phyloP scores from a whole-genome alignment of 2,888 invertebrate genomes.

The Ommatoiulus sabulosus region DNA sequence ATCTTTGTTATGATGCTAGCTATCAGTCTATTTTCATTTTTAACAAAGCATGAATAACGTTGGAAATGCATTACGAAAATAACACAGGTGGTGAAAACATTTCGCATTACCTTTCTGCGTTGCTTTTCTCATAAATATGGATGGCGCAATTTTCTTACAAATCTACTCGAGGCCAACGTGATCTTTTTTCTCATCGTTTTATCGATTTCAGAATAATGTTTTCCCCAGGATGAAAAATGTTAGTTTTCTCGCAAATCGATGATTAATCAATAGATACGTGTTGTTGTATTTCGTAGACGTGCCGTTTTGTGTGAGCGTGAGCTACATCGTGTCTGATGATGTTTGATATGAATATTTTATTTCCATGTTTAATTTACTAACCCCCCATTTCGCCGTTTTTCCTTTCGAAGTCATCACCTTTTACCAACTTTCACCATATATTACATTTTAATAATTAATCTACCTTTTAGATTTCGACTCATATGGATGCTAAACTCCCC shows the following conservation, averaged over 20 bases:
- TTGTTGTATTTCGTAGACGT: background rate
- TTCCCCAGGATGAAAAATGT: background rate
- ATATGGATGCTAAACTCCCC: background rate
- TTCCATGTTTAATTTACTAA: slow-evolving; percentile 31
- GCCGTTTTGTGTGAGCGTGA: background rate
- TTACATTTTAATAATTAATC: slow-evolving; percentile 36
- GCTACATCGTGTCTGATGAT: background rate
- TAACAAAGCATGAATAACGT: background rate
- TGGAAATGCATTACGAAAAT: background rate
- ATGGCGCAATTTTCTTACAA: background rate
- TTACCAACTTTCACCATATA: background rate
- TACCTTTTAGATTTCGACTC: slow-evolving; percentile 6
- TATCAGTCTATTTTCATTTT: background rate
- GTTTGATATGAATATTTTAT: slow-evolving; percentile 18
- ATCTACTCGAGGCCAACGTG: background rate
- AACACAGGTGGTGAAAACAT: slow-evolving; percentile 28
- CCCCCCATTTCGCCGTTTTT: background rate
- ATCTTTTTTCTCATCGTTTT: background rate
- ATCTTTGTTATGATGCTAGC: background rate
- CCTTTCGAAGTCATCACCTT: slow-evolving; percentile 14
- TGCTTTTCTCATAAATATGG: slow-evolving; percentile 6
- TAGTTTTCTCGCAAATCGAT: background rate
- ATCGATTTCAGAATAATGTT: background rate
- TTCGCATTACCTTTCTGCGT: background rate
- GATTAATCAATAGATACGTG: background rate